phyloP scores from a whole-genome alignment of 2,113 vertebrate species.

The Carassius gibelio region DNA sequence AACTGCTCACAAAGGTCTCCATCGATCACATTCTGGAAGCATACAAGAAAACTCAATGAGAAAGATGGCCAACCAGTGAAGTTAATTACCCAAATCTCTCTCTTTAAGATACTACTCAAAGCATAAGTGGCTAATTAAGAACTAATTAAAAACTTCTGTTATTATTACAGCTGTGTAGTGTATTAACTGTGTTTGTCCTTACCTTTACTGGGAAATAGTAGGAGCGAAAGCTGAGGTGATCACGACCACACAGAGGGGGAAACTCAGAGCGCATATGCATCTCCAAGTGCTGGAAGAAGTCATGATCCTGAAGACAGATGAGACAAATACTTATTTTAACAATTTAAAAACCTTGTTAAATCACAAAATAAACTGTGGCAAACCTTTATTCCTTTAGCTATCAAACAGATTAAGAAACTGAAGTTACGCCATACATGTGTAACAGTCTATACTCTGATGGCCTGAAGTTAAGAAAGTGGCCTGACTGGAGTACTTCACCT shows the following conservation, averaged over 20 bases:
- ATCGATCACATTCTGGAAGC: conserved; percentile 95
- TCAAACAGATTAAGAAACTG: neutral
- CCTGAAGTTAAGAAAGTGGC: neutral
- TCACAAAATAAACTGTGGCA: neutral
- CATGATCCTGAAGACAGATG: conserved; percentile 84
- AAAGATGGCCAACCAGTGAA: neutral
- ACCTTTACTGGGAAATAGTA: conserved; percentile 99
- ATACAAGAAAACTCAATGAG: neutral
- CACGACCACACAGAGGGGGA: conserved; percentile 92
- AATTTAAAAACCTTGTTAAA: too few relatives aligned
- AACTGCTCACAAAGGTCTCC: conserved; percentile 98
- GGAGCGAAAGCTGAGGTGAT: conserved; percentile 97
- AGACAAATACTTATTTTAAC: neutral
- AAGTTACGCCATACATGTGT: neutral
- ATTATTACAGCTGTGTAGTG: neutral
- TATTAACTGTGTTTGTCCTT: conserved; percentile 36
- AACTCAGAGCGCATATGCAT: conserved; percentile 98
- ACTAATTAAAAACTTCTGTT: neutral
- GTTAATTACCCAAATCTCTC: neutral
- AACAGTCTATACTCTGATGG: neutral
- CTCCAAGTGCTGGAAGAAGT: conserved; percentile 98
- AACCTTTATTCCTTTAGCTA: neutral
- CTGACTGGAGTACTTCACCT: neutral
- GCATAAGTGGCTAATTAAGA: neutral
- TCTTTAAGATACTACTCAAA: too few relatives aligned